A percentile compares a stretch with the other conserved stretches of the same genome.
Evolutionary conservation across 1,140 invertebrate genomes (phyloP).

Genomic region (Zaprionus davidi): DNA sequence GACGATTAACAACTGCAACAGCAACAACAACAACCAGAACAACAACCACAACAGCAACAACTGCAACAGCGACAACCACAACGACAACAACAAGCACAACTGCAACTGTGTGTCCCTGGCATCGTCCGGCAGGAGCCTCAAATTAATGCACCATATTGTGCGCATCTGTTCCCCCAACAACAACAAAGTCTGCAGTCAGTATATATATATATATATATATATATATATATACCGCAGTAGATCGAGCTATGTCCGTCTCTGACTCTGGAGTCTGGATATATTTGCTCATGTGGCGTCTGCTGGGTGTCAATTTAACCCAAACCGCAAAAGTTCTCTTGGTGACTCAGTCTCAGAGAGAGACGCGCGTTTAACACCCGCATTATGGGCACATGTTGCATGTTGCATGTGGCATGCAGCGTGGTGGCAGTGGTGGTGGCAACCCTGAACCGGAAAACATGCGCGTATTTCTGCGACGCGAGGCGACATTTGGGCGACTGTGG

Average conservation of each 20-base stretch:
- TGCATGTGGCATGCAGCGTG: not conserved
- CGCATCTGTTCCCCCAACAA: constrained; percentile 58
- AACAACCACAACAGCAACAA: constrained; percentile 19
- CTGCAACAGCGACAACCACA: constrained; percentile 51
- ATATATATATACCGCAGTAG: constrained; percentile 7
- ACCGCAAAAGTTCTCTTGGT: constrained; percentile 11
- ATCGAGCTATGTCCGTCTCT: not conserved
- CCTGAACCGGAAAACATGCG: constrained; percentile 34
- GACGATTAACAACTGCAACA: constrained; percentile 71
- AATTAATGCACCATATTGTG: constrained; percentile 76
- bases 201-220: constrained; percentile 9
- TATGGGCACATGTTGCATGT: constrained; percentile 28
- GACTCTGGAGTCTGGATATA: not conserved
- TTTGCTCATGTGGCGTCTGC: constrained; percentile 68
- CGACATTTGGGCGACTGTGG: constrained; percentile 20
- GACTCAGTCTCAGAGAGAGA: constrained; percentile 35
- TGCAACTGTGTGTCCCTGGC: constrained; percentile 63
- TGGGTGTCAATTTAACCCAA: constrained; percentile 72
- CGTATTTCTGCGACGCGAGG: constrained; percentile 27
- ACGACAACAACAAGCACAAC: constrained; percentile 27
- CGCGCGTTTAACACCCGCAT: constrained; percentile 44
- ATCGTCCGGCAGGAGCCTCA: constrained; percentile 60
- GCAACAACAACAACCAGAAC: constrained; percentile 26
- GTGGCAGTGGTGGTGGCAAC: not conserved
- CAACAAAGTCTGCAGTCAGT: constrained; percentile 44